Percentiles rank a stretch among this genome's conserved stretches.
These are phyloP conservation scores for Mamestra configurata DNA, from an alignment of 1,140 invertebrate genomes.

Conservation along the genomic window DNA sequence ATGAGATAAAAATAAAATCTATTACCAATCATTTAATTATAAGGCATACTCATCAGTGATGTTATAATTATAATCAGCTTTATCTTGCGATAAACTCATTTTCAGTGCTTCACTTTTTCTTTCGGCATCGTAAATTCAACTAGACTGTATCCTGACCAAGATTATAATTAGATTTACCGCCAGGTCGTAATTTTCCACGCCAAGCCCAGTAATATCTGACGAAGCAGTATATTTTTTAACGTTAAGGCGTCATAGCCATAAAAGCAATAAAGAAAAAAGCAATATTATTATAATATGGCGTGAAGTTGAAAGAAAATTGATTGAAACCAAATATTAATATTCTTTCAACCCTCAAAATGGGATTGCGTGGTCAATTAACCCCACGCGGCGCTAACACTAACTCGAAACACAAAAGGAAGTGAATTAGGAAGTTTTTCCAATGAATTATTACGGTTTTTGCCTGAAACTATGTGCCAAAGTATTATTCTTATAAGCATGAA, in stretches of 20 bases:
- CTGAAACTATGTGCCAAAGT: background rate
- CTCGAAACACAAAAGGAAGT: slow-evolving; percentile 25
- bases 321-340: slow-evolving; percentile 38
- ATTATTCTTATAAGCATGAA: slow-evolving; percentile 7
- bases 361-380: slow-evolving; percentile 48
- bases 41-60: background rate
- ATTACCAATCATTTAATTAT: too few relatives aligned
- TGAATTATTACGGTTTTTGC: background rate
- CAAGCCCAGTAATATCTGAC: background rate
- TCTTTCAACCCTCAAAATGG: background rate
- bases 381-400: slow-evolving; percentile 14
- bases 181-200: slow-evolving; percentile 12
- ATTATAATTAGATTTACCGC: slow-evolving; percentile 32
- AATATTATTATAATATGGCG: background rate
- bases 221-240: slow-evolving; percentile 15
- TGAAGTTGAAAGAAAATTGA: slow-evolving; percentile 7
- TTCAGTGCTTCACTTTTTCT: background rate
- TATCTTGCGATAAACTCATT: background rate
- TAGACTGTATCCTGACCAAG: slow-evolving; percentile 8
- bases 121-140: background rate
- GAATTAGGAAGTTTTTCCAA: slow-evolving; percentile 3
- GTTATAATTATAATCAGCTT: background rate
- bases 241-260: background rate
- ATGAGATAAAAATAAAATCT: too few relatives aligned
- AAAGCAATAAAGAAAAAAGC: background rate